A percentile compares a stretch with the other conserved stretches of the same genome.
These are phyloP conservation scores for Cosmia pyralina DNA, from an alignment of 2,888 invertebrate genomes.

Conservation along the genomic window DNA sequence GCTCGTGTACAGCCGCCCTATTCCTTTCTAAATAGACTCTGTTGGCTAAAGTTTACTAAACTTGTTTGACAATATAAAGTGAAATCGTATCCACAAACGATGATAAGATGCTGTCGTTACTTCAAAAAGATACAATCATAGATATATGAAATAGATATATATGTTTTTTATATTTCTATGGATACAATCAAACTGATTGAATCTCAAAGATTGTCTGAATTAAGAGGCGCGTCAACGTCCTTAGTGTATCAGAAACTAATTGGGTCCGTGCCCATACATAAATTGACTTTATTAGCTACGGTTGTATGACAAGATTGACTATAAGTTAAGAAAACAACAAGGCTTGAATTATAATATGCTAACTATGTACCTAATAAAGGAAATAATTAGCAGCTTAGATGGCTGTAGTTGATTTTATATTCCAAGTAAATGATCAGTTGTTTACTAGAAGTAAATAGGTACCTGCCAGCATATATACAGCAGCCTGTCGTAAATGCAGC, in stretches of 20 bases:
- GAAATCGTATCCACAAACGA: slow-evolving; percentile 61
- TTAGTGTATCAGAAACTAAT: slow-evolving; percentile 46
- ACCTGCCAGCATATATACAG: slow-evolving; percentile 25
- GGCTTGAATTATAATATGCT: slow-evolving; percentile 35
- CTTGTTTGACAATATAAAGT: slow-evolving; percentile 63
- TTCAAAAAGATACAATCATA: slow-evolving; percentile 40
- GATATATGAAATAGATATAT: too few relatives aligned
- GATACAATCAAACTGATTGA: slow-evolving; percentile 37
- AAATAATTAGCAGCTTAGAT: slow-evolving; percentile 35
- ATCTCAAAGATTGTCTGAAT: slow-evolving; percentile 45
- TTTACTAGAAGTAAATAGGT: slow-evolving; percentile 9
- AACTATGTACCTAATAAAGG: slow-evolving; percentile 30
- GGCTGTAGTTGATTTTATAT: slow-evolving; percentile 9
- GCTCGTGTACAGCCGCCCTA: slow-evolving; percentile 58
- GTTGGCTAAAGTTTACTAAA: slow-evolving; percentile 53
- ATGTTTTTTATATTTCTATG: too few relatives aligned
- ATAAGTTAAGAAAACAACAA: slow-evolving; percentile 47
- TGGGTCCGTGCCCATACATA: slow-evolving; percentile 53
- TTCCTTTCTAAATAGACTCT: slow-evolving; percentile 72
- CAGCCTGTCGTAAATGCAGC: slow-evolving; percentile 3
- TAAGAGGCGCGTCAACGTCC: slow-evolving; percentile 43
- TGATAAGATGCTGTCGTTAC: slow-evolving; percentile 25
- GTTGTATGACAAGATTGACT: slow-evolving; percentile 35
- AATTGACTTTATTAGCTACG: slow-evolving; percentile 47
- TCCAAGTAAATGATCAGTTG: slow-evolving; percentile 7